Conservation (phyloP, 2,888 invertebrate species). For the Priocnemis perturbator region DNA sequence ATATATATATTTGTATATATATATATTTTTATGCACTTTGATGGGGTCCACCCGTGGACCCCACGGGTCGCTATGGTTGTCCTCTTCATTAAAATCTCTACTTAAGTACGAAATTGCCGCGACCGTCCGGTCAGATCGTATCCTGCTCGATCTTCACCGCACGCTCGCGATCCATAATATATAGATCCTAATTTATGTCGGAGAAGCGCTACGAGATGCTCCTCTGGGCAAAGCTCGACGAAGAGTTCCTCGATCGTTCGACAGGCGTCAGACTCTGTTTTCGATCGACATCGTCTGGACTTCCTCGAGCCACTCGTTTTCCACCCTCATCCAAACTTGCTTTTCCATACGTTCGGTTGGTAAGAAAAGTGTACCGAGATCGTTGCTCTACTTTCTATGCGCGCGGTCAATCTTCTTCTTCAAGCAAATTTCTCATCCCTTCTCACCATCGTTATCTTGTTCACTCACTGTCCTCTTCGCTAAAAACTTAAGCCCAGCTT, state of each 20-base stretch:
- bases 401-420: no score
- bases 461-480: slow-evolving; percentile 14
- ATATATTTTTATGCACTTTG: slow-evolving; percentile 52
- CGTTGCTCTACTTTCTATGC: no score
- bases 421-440: slow-evolving; percentile 21
- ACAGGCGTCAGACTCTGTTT: slow-evolving; percentile 20
- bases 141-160: slow-evolving; percentile 48
- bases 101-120: slow-evolving; percentile 44
- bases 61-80: slow-evolving; percentile 31
- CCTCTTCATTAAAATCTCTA: slow-evolving; percentile 44
- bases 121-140: slow-evolving; percentile 40
- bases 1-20: slow-evolving; percentile 45
- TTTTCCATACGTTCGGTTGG: no score
- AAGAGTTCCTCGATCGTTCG: slow-evolving; percentile 40
- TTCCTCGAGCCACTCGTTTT: neutral
- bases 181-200: slow-evolving; percentile 21
- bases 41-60: slow-evolving; percentile 58
- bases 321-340: slow-evolving; percentile 22
- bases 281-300: neutral
- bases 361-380: no score
- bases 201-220: slow-evolving; percentile 50
- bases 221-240: slow-evolving; percentile 47
- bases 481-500: slow-evolving; percentile 50
- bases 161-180: slow-evolving; percentile 27
- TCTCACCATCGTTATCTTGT: slow-evolving; percentile 23